These are phyloP conservation scores for Apostichopus californicus DNA, from an alignment of 35 echinoderm and acorn worm genomes.

Conservation along the genomic window DNA sequence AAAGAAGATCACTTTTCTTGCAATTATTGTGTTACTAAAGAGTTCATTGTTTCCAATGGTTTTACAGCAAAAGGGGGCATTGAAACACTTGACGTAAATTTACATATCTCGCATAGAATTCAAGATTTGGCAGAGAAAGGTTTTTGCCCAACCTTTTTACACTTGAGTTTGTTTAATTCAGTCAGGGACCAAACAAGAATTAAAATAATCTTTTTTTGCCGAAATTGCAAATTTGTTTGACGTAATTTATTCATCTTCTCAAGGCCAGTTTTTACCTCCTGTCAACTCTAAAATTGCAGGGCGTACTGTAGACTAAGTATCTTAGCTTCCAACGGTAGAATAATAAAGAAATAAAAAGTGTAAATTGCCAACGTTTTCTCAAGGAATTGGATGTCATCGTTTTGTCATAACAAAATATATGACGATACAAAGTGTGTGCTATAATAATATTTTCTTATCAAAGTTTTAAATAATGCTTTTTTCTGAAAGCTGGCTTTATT, in stretches of 20 bases:
- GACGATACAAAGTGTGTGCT: too few relatives aligned
- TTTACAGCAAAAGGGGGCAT: neutral
- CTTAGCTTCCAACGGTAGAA: too few relatives aligned
- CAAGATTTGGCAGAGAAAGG: neutral
- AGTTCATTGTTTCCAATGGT: conserved; percentile 8
- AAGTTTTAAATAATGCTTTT: too few relatives aligned
- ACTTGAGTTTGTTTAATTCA: neutral
- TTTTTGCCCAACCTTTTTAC: neutral
- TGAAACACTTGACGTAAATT: neutral
- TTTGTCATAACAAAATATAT: too few relatives aligned
- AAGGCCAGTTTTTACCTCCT: neutral
- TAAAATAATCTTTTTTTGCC: too few relatives aligned
- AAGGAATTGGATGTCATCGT: too few relatives aligned
- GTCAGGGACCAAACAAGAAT: neutral
- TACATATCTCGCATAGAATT: neutral
- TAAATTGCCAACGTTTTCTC: too few relatives aligned
- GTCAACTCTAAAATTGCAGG: neutral
- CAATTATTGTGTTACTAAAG: conserved; percentile 14
- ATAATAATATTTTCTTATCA: too few relatives aligned
- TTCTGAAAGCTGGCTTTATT: too few relatives aligned
- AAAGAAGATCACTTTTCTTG: conserved; percentile 18
- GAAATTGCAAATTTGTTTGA: neutral
- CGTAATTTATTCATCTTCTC: neutral
- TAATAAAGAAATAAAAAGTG: too few relatives aligned
- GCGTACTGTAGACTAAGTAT: neutral